A percentile compares a stretch with the other conserved stretches of the same genome.
Conservation (phyloP, 53 echinoderm and acorn worm genomes). For the Actinopyga echinites region DNA sequence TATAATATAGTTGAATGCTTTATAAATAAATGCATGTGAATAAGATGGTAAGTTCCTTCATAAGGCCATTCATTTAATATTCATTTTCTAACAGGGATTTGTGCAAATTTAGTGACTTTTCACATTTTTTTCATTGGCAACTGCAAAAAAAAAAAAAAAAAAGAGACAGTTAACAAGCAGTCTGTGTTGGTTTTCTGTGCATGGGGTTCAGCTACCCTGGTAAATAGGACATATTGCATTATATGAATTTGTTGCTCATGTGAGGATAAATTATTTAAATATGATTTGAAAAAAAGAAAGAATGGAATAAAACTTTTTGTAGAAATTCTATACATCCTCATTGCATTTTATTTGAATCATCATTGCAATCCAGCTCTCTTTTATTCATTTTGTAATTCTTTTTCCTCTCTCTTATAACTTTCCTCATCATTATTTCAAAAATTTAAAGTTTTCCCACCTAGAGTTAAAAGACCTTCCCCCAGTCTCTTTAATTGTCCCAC, state of each 20-base stretch:
- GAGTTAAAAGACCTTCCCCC: too few relatives aligned
- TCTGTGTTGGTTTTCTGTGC: background rate
- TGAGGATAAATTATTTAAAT: slow-evolving; percentile 33
- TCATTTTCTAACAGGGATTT: slow-evolving; percentile 13
- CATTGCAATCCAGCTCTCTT: too few relatives aligned
- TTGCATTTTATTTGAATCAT: too few relatives aligned
- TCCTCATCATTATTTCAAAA: too few relatives aligned
- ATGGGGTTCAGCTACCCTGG: slow-evolving; percentile 12
- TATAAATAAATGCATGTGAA: slow-evolving; percentile 25
- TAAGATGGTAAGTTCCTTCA: background rate
- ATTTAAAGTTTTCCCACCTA: too few relatives aligned
- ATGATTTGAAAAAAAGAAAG: slow-evolving; percentile 14
- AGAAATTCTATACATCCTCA: slow-evolving; percentile 43
- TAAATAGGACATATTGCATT: slow-evolving; percentile 26
- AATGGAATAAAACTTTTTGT: slow-evolving; percentile 22
- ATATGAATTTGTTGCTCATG: slow-evolving; percentile 29
- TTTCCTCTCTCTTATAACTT: too few relatives aligned
- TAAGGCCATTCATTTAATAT: slow-evolving; percentile 6
- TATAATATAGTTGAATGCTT: slow-evolving; percentile 20
- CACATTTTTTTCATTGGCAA: slow-evolving; percentile 1
- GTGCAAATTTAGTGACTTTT: slow-evolving; percentile 23
- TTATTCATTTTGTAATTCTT: too few relatives aligned
- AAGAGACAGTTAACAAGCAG: too few relatives aligned
- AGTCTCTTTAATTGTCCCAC: background rate
- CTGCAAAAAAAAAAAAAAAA: background rate